Base-by-base conservation (phyloP, 2,113 vertebrate species). In the Stigmatopora nigra region DNA sequence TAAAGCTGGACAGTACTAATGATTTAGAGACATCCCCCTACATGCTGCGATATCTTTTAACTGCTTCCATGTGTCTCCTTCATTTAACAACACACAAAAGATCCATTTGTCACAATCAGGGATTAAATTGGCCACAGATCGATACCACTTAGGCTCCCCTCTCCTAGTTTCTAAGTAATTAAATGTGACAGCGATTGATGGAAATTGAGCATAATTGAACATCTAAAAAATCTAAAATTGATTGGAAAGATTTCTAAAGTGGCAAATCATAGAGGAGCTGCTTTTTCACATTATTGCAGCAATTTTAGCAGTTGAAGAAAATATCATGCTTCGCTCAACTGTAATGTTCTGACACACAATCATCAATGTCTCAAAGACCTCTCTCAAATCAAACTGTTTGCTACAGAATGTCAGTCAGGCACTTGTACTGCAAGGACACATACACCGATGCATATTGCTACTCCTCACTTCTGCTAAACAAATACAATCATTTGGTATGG, bases 361-460 rank as follows among this genome's bases (percentile, higher is more conserved):
- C 51, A 25, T 53, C 20, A 13, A 9, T 22, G 19, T 52, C 49
- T 20, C 79, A 76, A 79, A 82, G 63, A 65, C 56, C 68, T 61
- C 63, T 67, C 67, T 74, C 61, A 52, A 73, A 73, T 75, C 71
- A 65, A 78, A 80, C 72, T 20, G 53, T 13, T 64, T 17, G 71
- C 19, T 68, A 81, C 80, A 82, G 82, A 64, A 79, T 83, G 77
- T 82, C 77, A 80, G 73, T 83, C 67, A 66, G 78, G 83, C 80
- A 70, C 77, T 71, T 77, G 14, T 76, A 44, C 47, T 66, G 69
- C 73, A 65, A 35, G 20, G 63, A 58, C 45, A 75, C 75, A 75
- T 19, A 56, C 68, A 64, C 51, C 63, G 64, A 19, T 19, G 66
- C 72, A 62, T 61, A 57, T 59, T 22, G 46, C 48, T 52, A 73